Conservation (phyloP, 2,797 vertebrate species). For the Sciurus carolinensis region DNA sequence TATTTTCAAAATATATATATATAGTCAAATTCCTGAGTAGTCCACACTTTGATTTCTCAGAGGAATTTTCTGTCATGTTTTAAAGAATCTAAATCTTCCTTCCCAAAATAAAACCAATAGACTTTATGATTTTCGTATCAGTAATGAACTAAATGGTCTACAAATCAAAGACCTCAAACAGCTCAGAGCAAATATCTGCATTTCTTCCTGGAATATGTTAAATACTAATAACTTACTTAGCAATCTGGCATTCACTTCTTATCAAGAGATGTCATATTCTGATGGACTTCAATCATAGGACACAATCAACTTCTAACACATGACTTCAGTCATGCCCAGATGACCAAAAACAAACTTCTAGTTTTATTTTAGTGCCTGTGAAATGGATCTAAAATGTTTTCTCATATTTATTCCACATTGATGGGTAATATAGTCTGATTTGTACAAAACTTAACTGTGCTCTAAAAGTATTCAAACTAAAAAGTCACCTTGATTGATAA, state of each 20-base stretch:
- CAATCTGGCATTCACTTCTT: constrained; percentile 36
- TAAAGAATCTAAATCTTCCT: constrained; percentile 57
- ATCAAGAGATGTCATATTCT: not conserved
- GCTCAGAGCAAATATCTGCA: not conserved
- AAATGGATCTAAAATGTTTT: constrained; percentile 54
- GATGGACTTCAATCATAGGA: not conserved
- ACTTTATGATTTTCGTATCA: constrained; percentile 45
- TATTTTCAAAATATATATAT: constrained; percentile 51
- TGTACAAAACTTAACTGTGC: constrained; percentile 43
- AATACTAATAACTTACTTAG: not conserved
- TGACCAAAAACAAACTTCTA: constrained; percentile 24
- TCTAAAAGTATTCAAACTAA: constrained; percentile 52
- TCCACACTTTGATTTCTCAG: constrained; percentile 48
- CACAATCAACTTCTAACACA: not conserved
- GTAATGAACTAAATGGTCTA: constrained; percentile 42
- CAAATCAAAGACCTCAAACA: not conserved
- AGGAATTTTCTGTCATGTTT: constrained; percentile 24
- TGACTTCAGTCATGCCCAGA: not conserved
- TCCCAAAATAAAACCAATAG: constrained; percentile 42
- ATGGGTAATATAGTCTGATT: not conserved
- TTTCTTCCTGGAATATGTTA: constrained; percentile 26
- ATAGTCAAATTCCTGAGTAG: constrained; percentile 63
- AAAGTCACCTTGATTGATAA: constrained; percentile 39
- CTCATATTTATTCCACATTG: not conserved
- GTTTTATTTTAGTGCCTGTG: constrained; percentile 29